Evolutionary conservation across 2,797 vertebrate genomes (phyloP), one percentile per base, ranked within the genome.

Genomic region (Hydrophis major): DNA sequence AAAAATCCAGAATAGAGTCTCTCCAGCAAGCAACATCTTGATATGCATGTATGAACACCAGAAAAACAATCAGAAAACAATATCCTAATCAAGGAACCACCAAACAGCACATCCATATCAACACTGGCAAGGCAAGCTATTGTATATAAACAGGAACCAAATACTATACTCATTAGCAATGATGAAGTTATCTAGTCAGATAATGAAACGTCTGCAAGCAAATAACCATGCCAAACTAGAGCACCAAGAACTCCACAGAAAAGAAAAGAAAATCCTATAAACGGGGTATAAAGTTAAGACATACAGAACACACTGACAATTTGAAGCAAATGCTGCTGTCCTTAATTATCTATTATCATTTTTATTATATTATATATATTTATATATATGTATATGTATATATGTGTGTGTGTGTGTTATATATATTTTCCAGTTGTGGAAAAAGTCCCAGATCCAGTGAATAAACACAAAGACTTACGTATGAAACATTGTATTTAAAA

Each of bases 401-500:
- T 37, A 37, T 37, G 37, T 37, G 37, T 37, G 37, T 37, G 37
- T 37, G 37, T 37, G 57, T 92, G 12, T 27, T 87, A 47, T 47
- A 37, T 10, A 12, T 83, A 47, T 59, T 91, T 1, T 42, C 57
- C 78, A 63, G 63, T 78, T 78, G 37, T 20, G 16, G 37, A 66
- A 57, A 93, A 91, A n/a, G 3, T 18, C 14, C 13, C 4, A 42
- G 89, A 47, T 2, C 16, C 86, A 6, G n/a, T 59, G 93, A 83
- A 13, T 89, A 93, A 83, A 83, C 74, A 25, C 56, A 90, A 37
- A 2, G 95, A 98, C 96, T 98, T 98, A 99, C 99, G 98, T 96
- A 96, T 98, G 97, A 97, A 99, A 99, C 98, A 98, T 99, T 94
- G 96, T 97, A 93, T 97, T 95, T 96, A 99, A 97, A 92, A 99